A percentile compares a stretch with the other conserved stretches of the same genome.
phyloP scores from a whole-genome alignment of 2,888 invertebrate species.

The Drosophila suboccidentalis region DNA sequence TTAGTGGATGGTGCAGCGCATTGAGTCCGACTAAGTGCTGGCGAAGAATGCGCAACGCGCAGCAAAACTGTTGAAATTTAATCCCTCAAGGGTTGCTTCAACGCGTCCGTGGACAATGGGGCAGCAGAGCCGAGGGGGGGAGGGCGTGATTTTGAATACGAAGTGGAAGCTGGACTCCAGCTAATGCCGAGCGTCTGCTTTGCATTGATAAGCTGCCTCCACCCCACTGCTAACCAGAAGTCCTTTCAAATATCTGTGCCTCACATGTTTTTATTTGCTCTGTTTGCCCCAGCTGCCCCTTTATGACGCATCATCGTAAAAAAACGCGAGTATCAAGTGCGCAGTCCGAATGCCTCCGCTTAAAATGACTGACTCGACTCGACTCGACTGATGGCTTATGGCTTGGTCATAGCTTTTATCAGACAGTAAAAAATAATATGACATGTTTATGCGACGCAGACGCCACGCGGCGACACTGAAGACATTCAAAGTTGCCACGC shows the following conservation, averaged over 20 bases:
- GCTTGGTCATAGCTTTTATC: slow-evolving; percentile 65
- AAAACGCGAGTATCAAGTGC: slow-evolving; percentile 61
- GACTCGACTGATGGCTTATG: slow-evolving; percentile 16
- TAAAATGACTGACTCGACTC: slow-evolving; percentile 27
- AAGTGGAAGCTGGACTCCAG: slow-evolving; percentile 43
- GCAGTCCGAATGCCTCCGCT: slow-evolving; percentile 44
- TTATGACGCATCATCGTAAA: slow-evolving; percentile 71
- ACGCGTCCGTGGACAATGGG: slow-evolving; percentile 67
- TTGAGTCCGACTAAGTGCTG: slow-evolving; percentile 56
- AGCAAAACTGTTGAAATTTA: slow-evolving; percentile 78
- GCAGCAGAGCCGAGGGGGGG: slow-evolving; percentile 9
- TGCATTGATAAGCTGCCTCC: slow-evolving; percentile 78
- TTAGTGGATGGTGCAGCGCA: slow-evolving; percentile 27
- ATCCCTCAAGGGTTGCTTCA: slow-evolving; percentile 82
- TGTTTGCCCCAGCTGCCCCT: slow-evolving; percentile 24
- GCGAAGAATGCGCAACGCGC: slow-evolving; percentile 75
- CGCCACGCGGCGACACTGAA: slow-evolving; percentile 55
- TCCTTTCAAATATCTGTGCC: slow-evolving; percentile 51
- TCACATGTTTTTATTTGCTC: background rate
- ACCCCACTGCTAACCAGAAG: background rate
- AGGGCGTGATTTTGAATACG: slow-evolving; percentile 49
- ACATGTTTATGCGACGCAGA: slow-evolving; percentile 74
- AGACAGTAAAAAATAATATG: slow-evolving; percentile 73
- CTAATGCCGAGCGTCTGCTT: slow-evolving; percentile 76
- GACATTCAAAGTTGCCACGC: slow-evolving; percentile 69